These are phyloP conservation scores for Anguilla anguilla DNA, from an alignment of 2,797 vertebrate genomes.

Conservation along the genomic window DNA sequence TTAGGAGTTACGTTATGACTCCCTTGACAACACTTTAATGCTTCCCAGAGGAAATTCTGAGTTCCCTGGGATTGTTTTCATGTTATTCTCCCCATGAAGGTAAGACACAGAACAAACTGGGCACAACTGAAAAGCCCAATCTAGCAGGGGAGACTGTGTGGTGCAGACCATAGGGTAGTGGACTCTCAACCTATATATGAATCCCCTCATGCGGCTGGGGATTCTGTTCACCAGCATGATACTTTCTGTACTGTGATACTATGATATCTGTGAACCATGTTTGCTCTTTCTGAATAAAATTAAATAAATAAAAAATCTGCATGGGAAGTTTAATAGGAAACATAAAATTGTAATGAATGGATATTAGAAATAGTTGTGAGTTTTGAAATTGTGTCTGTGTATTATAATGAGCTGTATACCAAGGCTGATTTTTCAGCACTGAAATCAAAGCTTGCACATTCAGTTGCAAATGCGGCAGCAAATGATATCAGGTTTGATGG, in stretches of 20 bases:
- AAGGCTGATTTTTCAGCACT: slow-evolving; percentile 9
- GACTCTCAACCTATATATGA: not conserved
- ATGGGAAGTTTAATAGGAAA: not conserved
- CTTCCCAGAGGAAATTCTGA: not conserved
- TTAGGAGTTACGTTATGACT: not conserved
- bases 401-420: not conserved
- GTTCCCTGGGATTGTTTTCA: no score
- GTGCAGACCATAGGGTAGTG: not conserved
- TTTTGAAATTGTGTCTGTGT: not conserved
- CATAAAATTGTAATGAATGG: not conserved
- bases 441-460: slow-evolving; percentile 27
- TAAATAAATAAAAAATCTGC: not conserved
- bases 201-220: no score
- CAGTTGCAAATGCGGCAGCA: slow-evolving; percentile 16
- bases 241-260: not conserved
- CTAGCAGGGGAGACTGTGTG: no score
- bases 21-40: not conserved
- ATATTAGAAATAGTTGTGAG: not conserved
- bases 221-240: not conserved
- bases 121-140: not conserved
- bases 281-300: not conserved
- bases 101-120: not conserved
- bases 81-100: not conserved
- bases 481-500: slow-evolving; percentile 31
- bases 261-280: not conserved